Base-by-base conservation (phyloP, 2,113 vertebrate genomes). In the Sprattus sprattus region DNA sequence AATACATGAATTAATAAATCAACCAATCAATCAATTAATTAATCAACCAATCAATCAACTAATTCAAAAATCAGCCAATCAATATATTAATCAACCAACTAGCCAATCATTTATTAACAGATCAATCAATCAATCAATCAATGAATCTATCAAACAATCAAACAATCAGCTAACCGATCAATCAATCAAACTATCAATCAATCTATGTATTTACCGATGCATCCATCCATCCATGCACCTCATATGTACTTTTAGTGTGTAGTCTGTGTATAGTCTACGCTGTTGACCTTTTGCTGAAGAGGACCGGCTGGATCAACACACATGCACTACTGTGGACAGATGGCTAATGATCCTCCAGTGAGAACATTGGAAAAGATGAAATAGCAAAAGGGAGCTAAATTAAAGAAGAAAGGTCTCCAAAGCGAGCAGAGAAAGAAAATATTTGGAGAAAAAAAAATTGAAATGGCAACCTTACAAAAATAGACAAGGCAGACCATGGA, bases 401-500 rank as follows among this genome's bases (percentile, higher is more conserved):
- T 1, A 78, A 32, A 39, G 32, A 78, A 78, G 25, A 78, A 60
- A 60, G 54, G 28, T 4, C 32, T 39, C 71, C 71, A 16, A 15
- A 78, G 25, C 32, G 9, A 78, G 32, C 28, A 13, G 71, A 78
- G 11, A 32, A 39, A 10, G 13, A 15, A 10, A 16, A 39, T 11
- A 39, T 15, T 6, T 10, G 3, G 25, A 32, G 10, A 75, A 75
- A 75, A 32, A 39, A 16, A 15, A 13, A 75, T 2, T 13, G 25
- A 75, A 75, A 75, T 75, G 67, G 67, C 71, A 39, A 78, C 32
- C 16, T 78, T 78, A 78, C 71, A 44, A 78, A 78, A 78, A 78
- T 78, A 78, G 71, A 78, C 28, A 78, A 78, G 71, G 71, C 13
- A 3, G 44, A 3, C 10, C 0, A 15, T 3, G 6, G 71, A 32